These are phyloP conservation scores for Gadopsis marmoratus DNA, from an alignment of 2,797 vertebrate genomes.

Conservation along the genomic window DNA sequence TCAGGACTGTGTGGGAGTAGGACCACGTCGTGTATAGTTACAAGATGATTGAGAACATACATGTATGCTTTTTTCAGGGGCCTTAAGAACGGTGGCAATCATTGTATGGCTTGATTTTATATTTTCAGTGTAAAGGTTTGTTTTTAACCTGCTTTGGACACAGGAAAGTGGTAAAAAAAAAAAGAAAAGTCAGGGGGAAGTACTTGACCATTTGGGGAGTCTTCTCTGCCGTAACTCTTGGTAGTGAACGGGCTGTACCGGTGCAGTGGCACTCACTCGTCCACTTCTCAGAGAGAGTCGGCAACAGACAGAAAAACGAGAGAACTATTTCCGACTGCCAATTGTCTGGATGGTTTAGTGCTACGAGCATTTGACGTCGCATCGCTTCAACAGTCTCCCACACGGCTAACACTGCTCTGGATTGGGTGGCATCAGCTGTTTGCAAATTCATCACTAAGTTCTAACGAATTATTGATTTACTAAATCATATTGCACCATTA, in stretches of 20 bases:
- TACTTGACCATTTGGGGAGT: neutral
- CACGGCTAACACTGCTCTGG: neutral
- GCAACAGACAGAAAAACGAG: constrained; percentile 1
- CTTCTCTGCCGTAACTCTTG: constrained; percentile 8
- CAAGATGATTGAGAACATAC: neutral
- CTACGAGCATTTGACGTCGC: neutral
- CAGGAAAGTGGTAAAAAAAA: neutral
- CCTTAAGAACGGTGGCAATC: constrained; percentile 12
- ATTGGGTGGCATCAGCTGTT: constrained; percentile 28
- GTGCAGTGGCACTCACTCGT: neutral
- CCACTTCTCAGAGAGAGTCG: neutral
- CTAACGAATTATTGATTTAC: neutral
- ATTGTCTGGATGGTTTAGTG: neutral
- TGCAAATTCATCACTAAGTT: neutral
- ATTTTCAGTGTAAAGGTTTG: constrained; percentile 1
- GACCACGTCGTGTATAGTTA: constrained; percentile 6
- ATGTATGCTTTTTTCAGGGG: neutral
- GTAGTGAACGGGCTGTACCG: constrained; percentile 1
- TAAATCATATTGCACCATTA: neutral
- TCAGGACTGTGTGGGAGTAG: neutral
- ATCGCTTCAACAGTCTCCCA: constrained; percentile 10
- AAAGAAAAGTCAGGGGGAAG: neutral
- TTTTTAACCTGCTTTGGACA: constrained; percentile 18
- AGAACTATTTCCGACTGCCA: constrained; percentile 15
- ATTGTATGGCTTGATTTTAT: neutral